phyloP scores from a whole-genome alignment of 37 sponge, comb jelly and placozoan genomes.

The Mnemiopsis leidyi region DNA sequence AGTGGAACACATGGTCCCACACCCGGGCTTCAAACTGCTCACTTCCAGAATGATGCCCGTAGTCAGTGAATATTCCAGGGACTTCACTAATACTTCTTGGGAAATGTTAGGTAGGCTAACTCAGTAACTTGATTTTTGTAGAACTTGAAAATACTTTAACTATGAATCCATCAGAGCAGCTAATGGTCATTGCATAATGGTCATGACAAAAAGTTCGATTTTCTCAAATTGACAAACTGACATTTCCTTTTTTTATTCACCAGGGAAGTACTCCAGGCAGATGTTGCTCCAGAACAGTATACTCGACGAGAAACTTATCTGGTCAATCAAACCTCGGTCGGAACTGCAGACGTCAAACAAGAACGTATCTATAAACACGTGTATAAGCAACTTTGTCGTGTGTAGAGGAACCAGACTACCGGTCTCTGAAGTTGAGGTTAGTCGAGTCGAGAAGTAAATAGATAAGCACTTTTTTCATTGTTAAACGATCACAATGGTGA shows the following conservation, averaged over 20 bases:
- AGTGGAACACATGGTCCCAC: slow-evolving; percentile 48
- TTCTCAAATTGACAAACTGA: too few species aligned
- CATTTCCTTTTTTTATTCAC: too few species aligned
- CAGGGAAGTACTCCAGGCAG: slow-evolving; percentile 53
- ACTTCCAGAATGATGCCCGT: slow-evolving; percentile 15
- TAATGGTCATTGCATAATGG: too few species aligned
- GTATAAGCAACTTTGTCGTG: slow-evolving; percentile 4
- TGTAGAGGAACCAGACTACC: neutral
- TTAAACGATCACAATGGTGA: neutral
- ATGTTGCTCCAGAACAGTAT: slow-evolving; percentile 49
- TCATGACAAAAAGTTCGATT: too few species aligned
- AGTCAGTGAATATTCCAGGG: slow-evolving; percentile 9
- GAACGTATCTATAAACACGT: neutral
- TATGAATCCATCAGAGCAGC: too few species aligned
- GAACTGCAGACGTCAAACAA: slow-evolving; percentile 37
- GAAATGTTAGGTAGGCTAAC: slow-evolving; percentile 34
- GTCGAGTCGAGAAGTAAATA: too few species aligned
- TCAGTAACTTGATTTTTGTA: too few species aligned
- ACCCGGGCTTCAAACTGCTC: neutral
- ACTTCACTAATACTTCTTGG: slow-evolving; percentile 48
- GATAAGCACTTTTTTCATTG: too few species aligned
- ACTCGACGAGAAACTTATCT: slow-evolving; percentile 14
- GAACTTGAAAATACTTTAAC: too few species aligned
- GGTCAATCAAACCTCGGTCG: slow-evolving; percentile 7
- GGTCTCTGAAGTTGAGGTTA: neutral